A percentile compares a stretch with the other conserved stretches of the same genome.
These are phyloP conservation scores for Chloroceryle amazona DNA, from an alignment of 2,797 vertebrate species.

Conservation along the genomic window DNA sequence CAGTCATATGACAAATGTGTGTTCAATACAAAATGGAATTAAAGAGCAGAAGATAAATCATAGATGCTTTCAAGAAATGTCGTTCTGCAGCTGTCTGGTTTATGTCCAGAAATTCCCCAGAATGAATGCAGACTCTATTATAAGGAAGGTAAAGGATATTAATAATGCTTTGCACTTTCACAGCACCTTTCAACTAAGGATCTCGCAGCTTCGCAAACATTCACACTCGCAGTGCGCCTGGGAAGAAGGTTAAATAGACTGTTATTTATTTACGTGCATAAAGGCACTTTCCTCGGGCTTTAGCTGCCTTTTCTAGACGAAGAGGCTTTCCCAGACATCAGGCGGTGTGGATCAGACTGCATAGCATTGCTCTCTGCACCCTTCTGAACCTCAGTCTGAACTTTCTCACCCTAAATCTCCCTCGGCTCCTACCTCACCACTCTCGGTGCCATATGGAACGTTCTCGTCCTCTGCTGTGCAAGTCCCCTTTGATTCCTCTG, in stretches of 20 bases:
- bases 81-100: constrained; percentile 73
- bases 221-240: background rate
- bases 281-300: background rate
- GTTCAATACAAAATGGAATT: constrained; percentile 74
- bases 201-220: constrained; percentile 70
- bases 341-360: background rate
- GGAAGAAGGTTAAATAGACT: constrained; percentile 24
- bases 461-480: background rate
- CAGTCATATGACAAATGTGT: constrained; percentile 58
- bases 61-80: constrained; percentile 74
- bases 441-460: background rate
- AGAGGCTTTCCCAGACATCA: background rate
- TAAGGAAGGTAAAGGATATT: constrained; percentile 66
- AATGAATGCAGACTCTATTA: constrained; percentile 44
- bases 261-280: constrained; percentile 26
- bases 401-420: background rate
- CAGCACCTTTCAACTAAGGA: constrained; percentile 69
- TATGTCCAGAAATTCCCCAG: constrained; percentile 67
- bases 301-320: background rate
- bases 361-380: background rate
- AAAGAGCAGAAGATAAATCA: constrained; percentile 74
- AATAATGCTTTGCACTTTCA: constrained; percentile 68
- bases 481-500: background rate
- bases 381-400: background rate
- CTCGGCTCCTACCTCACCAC: accelerated